Base-by-base conservation (phyloP, 2,113 vertebrate species). In the Geothlypis trichas region DNA sequence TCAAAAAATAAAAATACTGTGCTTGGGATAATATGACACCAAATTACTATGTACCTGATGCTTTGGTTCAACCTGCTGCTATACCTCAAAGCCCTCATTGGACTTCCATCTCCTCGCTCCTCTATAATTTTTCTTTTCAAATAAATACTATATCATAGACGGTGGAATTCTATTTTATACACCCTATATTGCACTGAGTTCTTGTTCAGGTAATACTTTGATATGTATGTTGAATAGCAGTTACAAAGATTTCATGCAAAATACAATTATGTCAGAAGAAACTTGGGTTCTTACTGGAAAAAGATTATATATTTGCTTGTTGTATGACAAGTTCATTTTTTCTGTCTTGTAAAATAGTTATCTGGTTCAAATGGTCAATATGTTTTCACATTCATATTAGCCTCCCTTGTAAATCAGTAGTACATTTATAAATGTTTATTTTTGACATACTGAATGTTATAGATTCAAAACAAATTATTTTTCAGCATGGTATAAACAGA, bases 341-440 rank as follows among this genome's bases (percentile, higher is more conserved):
- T 75, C 27, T 76, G 3, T 89, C 39, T 62, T 72, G 19, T 57
- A 28, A 87, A 92, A 65, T 11, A 81, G 15, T 81, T 86, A 57
- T 71, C 41, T 82, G 31, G 37, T 63, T 66, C 37, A 93, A 96
- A 84, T 71, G 78, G 87, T 80, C 87, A 79, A 71, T 78, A 71
- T 61, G 31, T 84, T 72, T 87, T 66, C 58, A 76, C 13, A 62
- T 82, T 90, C 30, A 77, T 88, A 73, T 77, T 95, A 81, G 42
- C 30, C 13, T 74, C 41, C 61, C 90, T 95, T 91, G 33, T 84
- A 93, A 68, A 92, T 76, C 26, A 69, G 46, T 49, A 89, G 41
- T 71, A 59, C 39, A 73, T 87, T 80, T 94, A 92, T 82, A 96
- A 97, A 93, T 84, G 79, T 77, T 95, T 90, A 68, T 84, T 95